Evolutionary conservation across 2,113 vertebrate genomes (phyloP).

Genomic region (Toxotes jaculatrix): DNA sequence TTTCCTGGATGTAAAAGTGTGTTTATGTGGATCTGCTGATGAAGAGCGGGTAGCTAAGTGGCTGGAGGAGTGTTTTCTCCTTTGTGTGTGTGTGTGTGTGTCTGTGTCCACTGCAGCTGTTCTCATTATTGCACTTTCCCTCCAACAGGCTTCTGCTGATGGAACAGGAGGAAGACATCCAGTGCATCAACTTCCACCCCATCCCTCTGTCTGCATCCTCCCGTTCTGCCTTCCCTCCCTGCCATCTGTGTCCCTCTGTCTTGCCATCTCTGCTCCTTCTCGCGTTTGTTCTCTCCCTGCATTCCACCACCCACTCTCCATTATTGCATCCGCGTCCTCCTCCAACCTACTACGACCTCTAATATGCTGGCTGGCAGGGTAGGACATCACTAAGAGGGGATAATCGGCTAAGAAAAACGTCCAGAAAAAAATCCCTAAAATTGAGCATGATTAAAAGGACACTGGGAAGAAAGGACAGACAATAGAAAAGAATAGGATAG

Average conservation of each 20-base stretch:
- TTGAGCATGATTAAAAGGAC: constrained; percentile 16
- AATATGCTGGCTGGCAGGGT: constrained; percentile 27
- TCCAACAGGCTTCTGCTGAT: constrained; percentile 85
- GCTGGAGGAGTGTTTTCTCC: constrained; percentile 62
- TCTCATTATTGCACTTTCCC: constrained; percentile 66
- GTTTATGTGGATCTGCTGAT: constrained; percentile 45
- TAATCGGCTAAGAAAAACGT: constrained; percentile 35
- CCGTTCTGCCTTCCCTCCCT: constrained; percentile 49
- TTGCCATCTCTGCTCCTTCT: constrained; percentile 24
- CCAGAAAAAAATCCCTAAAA: constrained; percentile 36
- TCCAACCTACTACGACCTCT: constrained; percentile 24
- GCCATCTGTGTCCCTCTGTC: constrained; percentile 54
- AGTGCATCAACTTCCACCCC: constrained; percentile 54
- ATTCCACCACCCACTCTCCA: constrained; percentile 12
- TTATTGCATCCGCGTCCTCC: constrained; percentile 33
- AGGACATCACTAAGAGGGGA: constrained; percentile 36
- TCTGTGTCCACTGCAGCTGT: constrained; percentile 58
- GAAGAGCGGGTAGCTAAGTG: constrained; percentile 59
- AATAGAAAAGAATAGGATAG: background rate
- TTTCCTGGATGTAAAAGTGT: constrained; percentile 19
- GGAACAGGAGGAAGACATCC: constrained; percentile 67
- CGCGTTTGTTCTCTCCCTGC: constrained; percentile 19
- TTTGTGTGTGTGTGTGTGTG: constrained; percentile 27
- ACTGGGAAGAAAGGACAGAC: background rate
- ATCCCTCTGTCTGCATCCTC: constrained; percentile 55